Evolutionary conservation across 2,113 vertebrate species (phyloP).

Genomic region (Lethenteron camtschaticum): DNA sequence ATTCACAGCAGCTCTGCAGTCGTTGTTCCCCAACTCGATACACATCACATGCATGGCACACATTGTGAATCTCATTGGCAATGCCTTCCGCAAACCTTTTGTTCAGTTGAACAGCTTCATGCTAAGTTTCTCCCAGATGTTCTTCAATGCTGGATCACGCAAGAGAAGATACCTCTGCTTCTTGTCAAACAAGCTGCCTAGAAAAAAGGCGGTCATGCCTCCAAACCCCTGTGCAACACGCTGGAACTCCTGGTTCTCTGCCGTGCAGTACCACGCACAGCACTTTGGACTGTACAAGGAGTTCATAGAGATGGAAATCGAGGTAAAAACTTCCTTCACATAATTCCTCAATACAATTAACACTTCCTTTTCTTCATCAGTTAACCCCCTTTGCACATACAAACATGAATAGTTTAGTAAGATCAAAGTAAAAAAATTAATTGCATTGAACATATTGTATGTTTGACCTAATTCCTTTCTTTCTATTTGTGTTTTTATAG

Average conservation of each 20-base stretch:
- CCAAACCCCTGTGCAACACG: constrained; percentile 9
- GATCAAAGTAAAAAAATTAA: too few species aligned
- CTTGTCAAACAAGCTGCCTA: neutral
- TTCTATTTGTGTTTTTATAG: constrained; percentile 4
- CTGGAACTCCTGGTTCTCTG: constrained; percentile 8
- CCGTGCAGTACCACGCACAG: neutral
- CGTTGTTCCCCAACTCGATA: constrained; percentile 11
- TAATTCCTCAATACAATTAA: too few species aligned
- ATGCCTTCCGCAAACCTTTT: constrained; percentile 8
- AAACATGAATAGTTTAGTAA: too few species aligned
- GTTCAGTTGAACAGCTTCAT: too few species aligned
- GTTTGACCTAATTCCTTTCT: too few species aligned
- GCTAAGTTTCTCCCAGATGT: too few species aligned
- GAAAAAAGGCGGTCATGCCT: constrained; percentile 8
- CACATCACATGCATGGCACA: neutral
- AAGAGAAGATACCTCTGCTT: too few species aligned
- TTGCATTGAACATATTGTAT: too few species aligned
- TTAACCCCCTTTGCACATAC: too few species aligned
- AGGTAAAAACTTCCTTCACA: neutral
- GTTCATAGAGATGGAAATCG: constrained; percentile 2
- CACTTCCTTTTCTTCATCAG: too few species aligned
- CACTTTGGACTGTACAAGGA: neutral
- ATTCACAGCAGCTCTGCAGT: constrained; percentile 8
- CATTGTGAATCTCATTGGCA: constrained; percentile 9
- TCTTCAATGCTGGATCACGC: too few species aligned